Evolutionary conservation across 2,888 invertebrate genomes (phyloP).

Genomic region (Scaptomyza tumidula): DNA sequence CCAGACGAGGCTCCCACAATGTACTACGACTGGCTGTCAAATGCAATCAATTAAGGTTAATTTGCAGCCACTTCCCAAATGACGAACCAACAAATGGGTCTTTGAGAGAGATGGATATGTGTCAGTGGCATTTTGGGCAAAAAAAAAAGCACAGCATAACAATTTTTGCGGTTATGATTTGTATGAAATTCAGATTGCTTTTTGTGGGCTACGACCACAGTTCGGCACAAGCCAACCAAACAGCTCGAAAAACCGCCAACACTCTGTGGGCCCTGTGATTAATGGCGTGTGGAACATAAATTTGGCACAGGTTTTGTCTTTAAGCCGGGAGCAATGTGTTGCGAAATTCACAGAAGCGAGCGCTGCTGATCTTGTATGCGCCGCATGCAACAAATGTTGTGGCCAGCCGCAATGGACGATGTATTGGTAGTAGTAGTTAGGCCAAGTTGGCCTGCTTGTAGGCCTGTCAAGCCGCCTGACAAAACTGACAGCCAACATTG

Average conservation of each 20-base stretch:
- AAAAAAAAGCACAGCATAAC: conserved; percentile 40
- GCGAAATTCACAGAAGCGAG: conserved; percentile 9
- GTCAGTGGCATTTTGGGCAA: conserved; percentile 53
- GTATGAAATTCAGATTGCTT: conserved; percentile 45
- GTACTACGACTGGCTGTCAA: conserved; percentile 56
- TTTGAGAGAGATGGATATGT: conserved; percentile 37
- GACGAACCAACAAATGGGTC: conserved; percentile 57
- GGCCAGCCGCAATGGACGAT: conserved; percentile 20
- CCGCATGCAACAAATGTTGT: conserved; percentile 41
- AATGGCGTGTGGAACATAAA: conserved; percentile 67
- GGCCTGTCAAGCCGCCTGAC: conserved; percentile 73
- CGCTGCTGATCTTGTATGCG: conserved; percentile 52
- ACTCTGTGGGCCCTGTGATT: conserved; percentile 58
- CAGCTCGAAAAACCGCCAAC: conserved; percentile 35
- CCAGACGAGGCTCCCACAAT: conserved; percentile 63
- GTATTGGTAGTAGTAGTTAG: conserved; percentile 43
- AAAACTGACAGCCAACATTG: conserved; percentile 80
- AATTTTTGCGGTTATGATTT: conserved; percentile 68
- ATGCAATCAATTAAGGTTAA: conserved; percentile 80
- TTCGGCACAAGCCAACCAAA: conserved; percentile 37
- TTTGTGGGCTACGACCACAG: conserved; percentile 25
- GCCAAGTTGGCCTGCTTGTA: conserved; percentile 65
- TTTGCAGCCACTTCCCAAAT: conserved; percentile 77
- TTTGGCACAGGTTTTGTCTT: conserved; percentile 60
- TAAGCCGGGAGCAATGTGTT: conserved; percentile 8